These are phyloP conservation scores for Takifugu flavidus DNA, from an alignment of 2,113 vertebrate genomes.

Conservation along the genomic window DNA sequence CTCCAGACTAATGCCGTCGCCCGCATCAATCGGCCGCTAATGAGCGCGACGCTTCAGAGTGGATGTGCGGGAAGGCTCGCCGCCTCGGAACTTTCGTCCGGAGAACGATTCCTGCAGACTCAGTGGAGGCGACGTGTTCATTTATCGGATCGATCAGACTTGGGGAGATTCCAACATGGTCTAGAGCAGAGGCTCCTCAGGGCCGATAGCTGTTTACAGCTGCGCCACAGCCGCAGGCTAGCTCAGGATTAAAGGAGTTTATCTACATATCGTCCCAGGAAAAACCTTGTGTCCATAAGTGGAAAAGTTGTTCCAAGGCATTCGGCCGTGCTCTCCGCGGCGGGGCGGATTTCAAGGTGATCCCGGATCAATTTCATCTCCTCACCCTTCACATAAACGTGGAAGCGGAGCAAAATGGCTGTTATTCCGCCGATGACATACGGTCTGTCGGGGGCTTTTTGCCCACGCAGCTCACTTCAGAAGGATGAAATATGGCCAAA, in stretches of 20 bases:
- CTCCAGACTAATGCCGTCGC: constrained; percentile 66
- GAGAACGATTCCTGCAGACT: constrained; percentile 37
- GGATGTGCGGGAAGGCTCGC: constrained; percentile 61
- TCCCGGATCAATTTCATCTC: background rate
- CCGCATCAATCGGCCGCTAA: constrained; percentile 76
- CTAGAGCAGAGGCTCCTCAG: no score
- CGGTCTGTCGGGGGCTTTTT: background rate
- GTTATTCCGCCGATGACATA: background rate
- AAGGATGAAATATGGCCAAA: background rate
- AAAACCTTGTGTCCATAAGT: no score
- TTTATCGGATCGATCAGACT: background rate
- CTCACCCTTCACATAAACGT: background rate
- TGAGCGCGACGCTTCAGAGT: constrained; percentile 67
- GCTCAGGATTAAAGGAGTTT: no score
- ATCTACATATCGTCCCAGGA: no score
- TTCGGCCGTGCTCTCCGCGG: no score
- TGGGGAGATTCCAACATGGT: background rate
- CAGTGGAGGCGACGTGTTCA: constrained; percentile 16
- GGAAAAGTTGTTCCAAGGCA: no score
- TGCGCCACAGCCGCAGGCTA: no score
- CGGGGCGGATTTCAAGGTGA: background rate
- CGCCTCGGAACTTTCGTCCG: constrained; percentile 55
- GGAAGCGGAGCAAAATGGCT: background rate
- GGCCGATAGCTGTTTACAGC: no score
- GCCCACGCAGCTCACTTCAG: background rate